Base-by-base conservation (phyloP, 2,113 vertebrate species). In the Onychostoma macrolepis region DNA sequence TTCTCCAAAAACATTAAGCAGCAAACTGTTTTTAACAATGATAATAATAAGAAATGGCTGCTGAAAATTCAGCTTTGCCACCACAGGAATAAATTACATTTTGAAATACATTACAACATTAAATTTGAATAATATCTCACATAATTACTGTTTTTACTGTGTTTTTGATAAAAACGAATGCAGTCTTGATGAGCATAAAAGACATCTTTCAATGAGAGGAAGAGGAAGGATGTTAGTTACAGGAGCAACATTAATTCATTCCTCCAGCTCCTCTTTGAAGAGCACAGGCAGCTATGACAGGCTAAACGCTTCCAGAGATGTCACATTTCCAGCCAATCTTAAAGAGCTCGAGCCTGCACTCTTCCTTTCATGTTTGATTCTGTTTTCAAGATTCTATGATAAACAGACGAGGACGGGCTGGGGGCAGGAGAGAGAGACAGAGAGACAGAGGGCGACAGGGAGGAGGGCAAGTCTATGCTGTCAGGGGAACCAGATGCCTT, bases 291-390 rank as follows among this genome's bases (percentile, higher is more conserved):
- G 92, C 93, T 93, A 93, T 94, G 94, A 94, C 93, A 93, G 92
- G 87, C 91, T 95, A 96, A 95, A 95, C 91, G 93, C 92, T 95
- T 95, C 94, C 95, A 95, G 95, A 95, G 93, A 95, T 94, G 93
- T 94, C 93, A 95, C 94, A 94, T 95, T 95, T 95, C 93, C 94
- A 94, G 93, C 93, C 92, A 93, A 94, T 93, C 93, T 92, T 89
- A 94, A 94, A 94, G 93, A 93, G 91, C 93, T 94, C 92, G 92
- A 86, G 91, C 88, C 88, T 93, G 93, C 93, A 92, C 94, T 95
- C 94, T 91, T 95, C 90, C 95, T 96, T 96, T 96, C 94, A 96
- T 96, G 94, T 96, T 94, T 95, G 93, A 95, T 95, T 94, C 93
- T 93, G 93, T 93, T 94, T 93, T 95, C 92, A 93, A 94, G 94